A percentile compares a stretch with the other conserved stretches of the same genome.
Evolutionary conservation across 2,888 invertebrate genomes (phyloP).

Genomic region (Oegoconia quadripuncta): DNA sequence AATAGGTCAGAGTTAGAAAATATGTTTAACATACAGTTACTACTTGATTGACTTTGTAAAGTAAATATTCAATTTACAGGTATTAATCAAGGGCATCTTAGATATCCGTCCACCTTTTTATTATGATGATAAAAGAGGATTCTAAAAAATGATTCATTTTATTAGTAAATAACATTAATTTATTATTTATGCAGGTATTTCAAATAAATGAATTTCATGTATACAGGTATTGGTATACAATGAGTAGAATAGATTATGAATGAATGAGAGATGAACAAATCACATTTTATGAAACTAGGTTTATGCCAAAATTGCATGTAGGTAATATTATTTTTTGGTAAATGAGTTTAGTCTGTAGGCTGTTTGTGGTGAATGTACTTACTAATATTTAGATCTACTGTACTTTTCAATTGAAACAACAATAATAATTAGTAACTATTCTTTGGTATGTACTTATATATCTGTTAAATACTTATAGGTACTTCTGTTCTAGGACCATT

Average conservation of each 20-base stretch:
- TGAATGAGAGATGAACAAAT: neutral
- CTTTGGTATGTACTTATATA: conserved; percentile 22
- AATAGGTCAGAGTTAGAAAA: conserved; percentile 68
- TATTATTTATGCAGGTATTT: conserved; percentile 1
- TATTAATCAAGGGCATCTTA: conserved; percentile 32
- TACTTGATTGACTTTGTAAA: conserved; percentile 58
- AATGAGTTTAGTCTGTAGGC: conserved; percentile 23
- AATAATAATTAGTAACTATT: conserved; percentile 16
- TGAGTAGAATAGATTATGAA: neutral
- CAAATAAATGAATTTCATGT: neutral
- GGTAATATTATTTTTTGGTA: neutral
- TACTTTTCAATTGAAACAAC: conserved; percentile 5
- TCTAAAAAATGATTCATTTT: conserved; percentile 5
- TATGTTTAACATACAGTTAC: conserved; percentile 70
- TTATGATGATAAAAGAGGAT: too few species aligned
- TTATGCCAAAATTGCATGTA: neutral
- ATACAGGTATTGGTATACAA: neutral
- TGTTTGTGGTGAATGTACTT: conserved; percentile 37
- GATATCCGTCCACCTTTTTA: conserved; percentile 43
- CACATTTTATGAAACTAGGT: neutral
- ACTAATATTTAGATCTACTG: conserved; percentile 27
- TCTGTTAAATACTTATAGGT: conserved; percentile 23
- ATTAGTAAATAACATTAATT: neutral
- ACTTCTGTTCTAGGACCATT: neutral
- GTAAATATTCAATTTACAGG: conserved; percentile 33